Base-by-base conservation (phyloP, 2,797 vertebrate species). In the Enteromius paludinosus region DNA sequence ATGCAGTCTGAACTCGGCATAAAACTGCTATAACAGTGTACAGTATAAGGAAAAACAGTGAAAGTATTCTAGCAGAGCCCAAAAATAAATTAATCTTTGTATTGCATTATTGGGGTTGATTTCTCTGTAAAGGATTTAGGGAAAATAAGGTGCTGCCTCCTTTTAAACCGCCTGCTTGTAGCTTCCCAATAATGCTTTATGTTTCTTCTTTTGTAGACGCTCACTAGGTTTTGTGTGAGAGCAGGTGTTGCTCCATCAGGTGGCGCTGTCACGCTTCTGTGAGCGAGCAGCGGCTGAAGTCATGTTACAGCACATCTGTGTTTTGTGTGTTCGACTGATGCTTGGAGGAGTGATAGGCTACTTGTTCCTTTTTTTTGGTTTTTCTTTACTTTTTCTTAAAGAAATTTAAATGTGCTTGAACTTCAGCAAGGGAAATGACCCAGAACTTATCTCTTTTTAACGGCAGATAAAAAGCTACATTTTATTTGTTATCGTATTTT, bases 211-310 rank as follows among this genome's bases (percentile, higher is more conserved):
- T 43, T 68, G n/a, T 45, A 25, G n/a, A 45, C 23, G 4, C 47
- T 52, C 25, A 2, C 28, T 6, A 33, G 45, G 28, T 20, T 71
- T 52, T 7, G 11, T 5, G n/a, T 35, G 69, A 33, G 25, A 49
- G 49, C 49, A 38, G 49, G 18, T 73, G 30, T 79, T 30, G 77
- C 28, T 88, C 92, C 95, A 90, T 87, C 87, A 87, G 94, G 84
- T 87, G 94, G 92, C 90, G 86, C 87, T 93, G 86, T 93, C 89
- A 86, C 80, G 61, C 82, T 84, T 70, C 43, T n/a, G 4, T 45
- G 15, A 2, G 38, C 30, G 41, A 65, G 30, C 23, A 20, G 28
- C 30, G n/a, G 3, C 49, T 73, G 30, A n/a, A 41, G 38, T 41
- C 38, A 15, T 25, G 23, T 45, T 8, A 49, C 43, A 23, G 4